A percentile compares a stretch with the other conserved stretches of the same genome.
phyloP scores from a whole-genome alignment of 2,888 invertebrate species.

The Xylota segnis region DNA sequence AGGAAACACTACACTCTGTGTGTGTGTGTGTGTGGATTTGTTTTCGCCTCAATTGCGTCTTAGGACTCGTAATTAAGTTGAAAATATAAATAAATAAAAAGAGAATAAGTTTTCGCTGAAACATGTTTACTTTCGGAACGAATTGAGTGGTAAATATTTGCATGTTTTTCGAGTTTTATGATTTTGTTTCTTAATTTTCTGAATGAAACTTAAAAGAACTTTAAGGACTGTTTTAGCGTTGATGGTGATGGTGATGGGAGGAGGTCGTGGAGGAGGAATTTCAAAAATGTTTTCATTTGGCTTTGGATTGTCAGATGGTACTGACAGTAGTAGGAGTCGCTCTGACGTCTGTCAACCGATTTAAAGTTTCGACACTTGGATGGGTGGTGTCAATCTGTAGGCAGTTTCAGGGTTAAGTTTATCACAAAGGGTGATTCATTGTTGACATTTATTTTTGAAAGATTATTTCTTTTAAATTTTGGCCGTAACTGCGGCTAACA shows the following conservation, averaged over 20 bases:
- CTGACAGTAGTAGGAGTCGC: no score
- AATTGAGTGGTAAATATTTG: conserved; percentile 56
- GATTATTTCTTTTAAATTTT: no score
- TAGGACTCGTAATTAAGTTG: conserved; percentile 48
- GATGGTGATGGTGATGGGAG: neutral
- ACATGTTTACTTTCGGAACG: conserved; percentile 16
- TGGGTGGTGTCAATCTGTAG: no score
- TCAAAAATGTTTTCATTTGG: neutral
- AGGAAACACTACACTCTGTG: conserved; percentile 20
- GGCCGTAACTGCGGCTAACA: no score
- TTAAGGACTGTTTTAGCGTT: neutral
- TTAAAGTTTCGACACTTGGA: no score
- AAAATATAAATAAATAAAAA: neutral
- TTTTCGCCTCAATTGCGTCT: conserved; percentile 46
- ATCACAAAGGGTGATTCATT: no score
- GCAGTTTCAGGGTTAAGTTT: no score
- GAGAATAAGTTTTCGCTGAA: conserved; percentile 4
- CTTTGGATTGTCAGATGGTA: no score
- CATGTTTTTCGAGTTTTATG: conserved; percentile 10
- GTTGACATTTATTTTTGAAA: no score
- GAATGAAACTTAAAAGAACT: neutral
- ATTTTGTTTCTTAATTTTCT: conserved; percentile 34
- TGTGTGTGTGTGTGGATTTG: conserved; percentile 28
- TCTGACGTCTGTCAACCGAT: no score
- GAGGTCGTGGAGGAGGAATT: neutral